Base-by-base conservation (phyloP, 2,888 invertebrate genomes). In the Caenorhabditis sp. region DNA sequence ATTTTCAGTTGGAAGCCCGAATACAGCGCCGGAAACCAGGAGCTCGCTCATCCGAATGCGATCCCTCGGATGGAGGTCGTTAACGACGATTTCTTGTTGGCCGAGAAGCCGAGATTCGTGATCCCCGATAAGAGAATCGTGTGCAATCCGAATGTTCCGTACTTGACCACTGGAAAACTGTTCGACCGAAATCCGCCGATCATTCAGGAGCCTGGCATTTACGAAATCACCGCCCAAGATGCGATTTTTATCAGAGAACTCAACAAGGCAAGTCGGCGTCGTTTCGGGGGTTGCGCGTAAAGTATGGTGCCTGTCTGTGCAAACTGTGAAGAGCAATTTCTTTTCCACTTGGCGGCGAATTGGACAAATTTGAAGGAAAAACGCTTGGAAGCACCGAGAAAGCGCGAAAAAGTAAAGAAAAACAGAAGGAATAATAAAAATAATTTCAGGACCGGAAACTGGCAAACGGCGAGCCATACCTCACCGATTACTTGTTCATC, bases 21-120 rank as follows among this genome's bases (percentile, higher is more conserved):
- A 41, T 85, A 84, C 81, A 75, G 75, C 30, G 61, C 72, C 50
- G 86, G 86, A 11, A 80, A 81, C 6, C 85, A 86, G 61, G 79
- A 82, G 15, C 74, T 81, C 7, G 71, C 81, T 39, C 53, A 81
- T 26, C 70, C 74, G 6, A 59, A 77, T 11, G 37, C 50, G 7
- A 48, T 80, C 1, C 80, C 80, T 6, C 26, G 24, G 4, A 71
- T 80, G 45, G 15, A 32, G 11, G 35, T 46, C 0, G 8, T 20
- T 1, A 41, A 66, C 39, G 62, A 56, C 15, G 59, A 32, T 32
- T 46, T 66, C 26, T 8, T 20, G 9, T n/a, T 73, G n/a, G 20
- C 27, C 11, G 30, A 39, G 2, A 56, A 56, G 15, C 2, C 22
- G 1, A 13, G 4, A 2, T 55, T 48, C 32, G 3, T 20, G 8